Conservation (phyloP, 2,888 invertebrate species). For the Gastracanthus pulcherrimus region DNA sequence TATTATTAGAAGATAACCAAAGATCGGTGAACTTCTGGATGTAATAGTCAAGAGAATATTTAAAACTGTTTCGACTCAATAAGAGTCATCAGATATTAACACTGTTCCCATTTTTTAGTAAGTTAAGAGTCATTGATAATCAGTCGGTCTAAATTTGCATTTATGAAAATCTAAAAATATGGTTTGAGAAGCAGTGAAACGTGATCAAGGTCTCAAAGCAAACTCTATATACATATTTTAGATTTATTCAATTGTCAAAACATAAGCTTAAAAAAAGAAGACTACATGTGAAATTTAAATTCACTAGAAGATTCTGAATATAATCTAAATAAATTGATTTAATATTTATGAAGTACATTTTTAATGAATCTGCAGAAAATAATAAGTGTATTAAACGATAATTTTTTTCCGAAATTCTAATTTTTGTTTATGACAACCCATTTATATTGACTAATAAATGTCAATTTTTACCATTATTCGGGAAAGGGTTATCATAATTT, state of each 20-base stretch:
- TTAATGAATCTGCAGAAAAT: neutral
- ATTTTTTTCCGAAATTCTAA: neutral
- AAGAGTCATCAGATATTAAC: no score
- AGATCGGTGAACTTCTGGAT: no score
- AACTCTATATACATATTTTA: conserved; percentile 60
- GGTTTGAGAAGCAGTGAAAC: conserved; percentile 63
- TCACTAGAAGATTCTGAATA: neutral
- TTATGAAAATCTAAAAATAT: conserved; percentile 38
- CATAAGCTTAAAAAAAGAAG: neutral
- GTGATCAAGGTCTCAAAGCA: conserved; percentile 72
- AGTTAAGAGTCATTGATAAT: no score
- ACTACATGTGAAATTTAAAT: neutral
- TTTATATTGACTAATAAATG: neutral
- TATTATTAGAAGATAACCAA: no score
- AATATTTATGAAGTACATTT: neutral
- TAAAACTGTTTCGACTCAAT: no score
- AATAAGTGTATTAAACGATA: no score
- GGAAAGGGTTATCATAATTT: neutral
- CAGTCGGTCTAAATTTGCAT: neutral
- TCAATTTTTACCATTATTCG: neutral
- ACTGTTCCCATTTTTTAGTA: no score
- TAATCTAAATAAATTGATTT: neutral
- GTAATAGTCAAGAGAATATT: no score
- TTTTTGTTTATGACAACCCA: neutral
- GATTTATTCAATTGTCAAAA: neutral